These are phyloP conservation scores for Pollachius pollachius DNA, from an alignment of 2,113 vertebrate genomes.

Conservation along the genomic window DNA sequence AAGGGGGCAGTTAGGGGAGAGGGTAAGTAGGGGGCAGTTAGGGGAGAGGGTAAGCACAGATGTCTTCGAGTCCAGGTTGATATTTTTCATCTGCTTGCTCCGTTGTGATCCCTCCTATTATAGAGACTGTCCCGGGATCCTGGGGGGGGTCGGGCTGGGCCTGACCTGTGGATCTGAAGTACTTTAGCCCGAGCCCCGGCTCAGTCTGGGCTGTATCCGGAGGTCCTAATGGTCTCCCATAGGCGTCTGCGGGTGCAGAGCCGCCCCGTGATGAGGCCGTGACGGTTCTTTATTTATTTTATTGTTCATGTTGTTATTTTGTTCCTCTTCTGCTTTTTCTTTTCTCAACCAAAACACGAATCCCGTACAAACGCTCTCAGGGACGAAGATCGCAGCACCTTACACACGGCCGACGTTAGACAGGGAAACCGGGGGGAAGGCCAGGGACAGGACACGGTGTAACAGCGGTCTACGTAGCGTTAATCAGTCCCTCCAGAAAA, in stretches of 20 bases:
- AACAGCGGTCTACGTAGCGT: too few species aligned
- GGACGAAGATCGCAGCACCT: too few species aligned
- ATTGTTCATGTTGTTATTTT: too few species aligned
- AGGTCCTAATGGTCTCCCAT: conserved; percentile 65
- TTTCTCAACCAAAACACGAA: conserved; percentile 8
- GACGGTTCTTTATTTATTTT: conserved; percentile 14
- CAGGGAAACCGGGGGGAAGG: too few species aligned
- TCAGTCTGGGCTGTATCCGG: conserved; percentile 36
- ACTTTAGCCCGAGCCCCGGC: conserved; percentile 56
- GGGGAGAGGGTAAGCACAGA: conserved; percentile 50
- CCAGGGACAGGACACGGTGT: too few species aligned
- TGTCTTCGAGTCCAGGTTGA: conserved; percentile 52
- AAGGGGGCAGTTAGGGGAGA: too few species aligned
- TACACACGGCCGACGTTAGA: too few species aligned
- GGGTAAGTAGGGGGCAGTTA: conserved; percentile 37
- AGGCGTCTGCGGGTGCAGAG: conserved; percentile 49
- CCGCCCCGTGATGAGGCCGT: conserved; percentile 21
- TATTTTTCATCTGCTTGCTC: conserved; percentile 57
- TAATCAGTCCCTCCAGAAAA: too few species aligned
- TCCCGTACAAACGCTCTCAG: background rate
- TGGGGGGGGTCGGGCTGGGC: conserved; percentile 43
- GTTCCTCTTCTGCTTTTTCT: too few species aligned
- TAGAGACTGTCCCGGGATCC: conserved; percentile 42
- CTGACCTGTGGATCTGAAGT: conserved; percentile 68
- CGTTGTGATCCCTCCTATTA: conserved; percentile 63